Percentiles rank a stretch among this genome's conserved stretches.
phyloP scores from a whole-genome alignment of 2,797 vertebrate species.

The Sebastes matsubarae region DNA sequence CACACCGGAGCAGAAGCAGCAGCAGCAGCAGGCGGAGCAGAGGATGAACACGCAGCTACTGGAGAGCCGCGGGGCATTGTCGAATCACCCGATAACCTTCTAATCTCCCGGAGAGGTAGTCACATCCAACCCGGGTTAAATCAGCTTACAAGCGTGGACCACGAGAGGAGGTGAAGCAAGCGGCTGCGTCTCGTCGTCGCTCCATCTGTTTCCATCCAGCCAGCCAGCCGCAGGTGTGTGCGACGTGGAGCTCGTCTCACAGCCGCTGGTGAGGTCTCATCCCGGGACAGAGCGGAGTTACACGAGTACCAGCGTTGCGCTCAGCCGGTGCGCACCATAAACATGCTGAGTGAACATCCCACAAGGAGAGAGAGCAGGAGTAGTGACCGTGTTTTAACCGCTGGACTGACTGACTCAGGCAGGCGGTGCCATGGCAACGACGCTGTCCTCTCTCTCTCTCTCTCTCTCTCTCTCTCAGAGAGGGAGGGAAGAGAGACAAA shows the following conservation, averaged over 20 bases:
- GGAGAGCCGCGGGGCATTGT: slow-evolving; percentile 72
- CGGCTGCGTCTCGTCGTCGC: slow-evolving; percentile 32
- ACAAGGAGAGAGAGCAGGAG: slow-evolving; percentile 19
- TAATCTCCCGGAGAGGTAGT: slow-evolving; percentile 77
- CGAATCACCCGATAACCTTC: slow-evolving; percentile 58
- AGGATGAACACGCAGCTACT: slow-evolving; percentile 43
- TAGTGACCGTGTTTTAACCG: slow-evolving; percentile 59
- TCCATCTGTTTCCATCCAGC: slow-evolving; percentile 62
- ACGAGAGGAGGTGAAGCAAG: slow-evolving; percentile 63
- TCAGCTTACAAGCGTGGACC: slow-evolving; percentile 71
- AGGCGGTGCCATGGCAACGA: slow-evolving; percentile 73
- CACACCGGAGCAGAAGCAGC: slow-evolving; percentile 61
- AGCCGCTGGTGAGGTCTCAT: slow-evolving; percentile 33
- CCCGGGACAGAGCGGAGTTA: slow-evolving; percentile 41
- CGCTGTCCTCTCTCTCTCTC: slow-evolving; percentile 1
- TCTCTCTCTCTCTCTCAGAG: background rate
- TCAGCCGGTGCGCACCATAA: slow-evolving; percentile 36
- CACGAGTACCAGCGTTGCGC: slow-evolving; percentile 3
- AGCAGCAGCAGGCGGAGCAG: slow-evolving; percentile 34
- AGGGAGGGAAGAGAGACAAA: slow-evolving; percentile 6
- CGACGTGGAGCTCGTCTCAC: slow-evolving; percentile 29
- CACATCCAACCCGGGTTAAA: slow-evolving; percentile 69
- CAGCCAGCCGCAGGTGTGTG: slow-evolving; percentile 67
- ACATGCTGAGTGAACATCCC: slow-evolving; percentile 53
- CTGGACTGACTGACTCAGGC: slow-evolving; percentile 61